Conservation (phyloP, 23 tunicate species). For the Oikopleura dioica region DNA sequence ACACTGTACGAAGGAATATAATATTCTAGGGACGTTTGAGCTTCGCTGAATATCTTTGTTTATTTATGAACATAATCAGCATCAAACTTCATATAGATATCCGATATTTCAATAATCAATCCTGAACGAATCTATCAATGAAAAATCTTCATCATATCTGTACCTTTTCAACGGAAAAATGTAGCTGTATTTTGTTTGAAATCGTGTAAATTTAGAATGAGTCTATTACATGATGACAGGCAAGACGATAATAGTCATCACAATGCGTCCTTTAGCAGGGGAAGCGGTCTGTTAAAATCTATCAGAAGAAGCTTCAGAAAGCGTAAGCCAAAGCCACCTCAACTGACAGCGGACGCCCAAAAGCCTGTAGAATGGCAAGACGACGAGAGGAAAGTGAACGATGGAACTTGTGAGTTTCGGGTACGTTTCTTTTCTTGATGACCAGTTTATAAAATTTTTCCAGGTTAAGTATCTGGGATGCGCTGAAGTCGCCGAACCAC, state of each 20-base stretch:
- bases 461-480: slow-evolving; percentile 52
- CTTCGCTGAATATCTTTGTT: no score
- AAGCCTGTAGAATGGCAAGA: slow-evolving; percentile 4
- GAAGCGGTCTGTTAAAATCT: neutral
- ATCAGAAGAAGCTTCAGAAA: neutral
- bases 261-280: neutral
- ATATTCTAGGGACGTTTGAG: no score
- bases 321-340: neutral
- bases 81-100: no score
- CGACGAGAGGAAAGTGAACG: neutral
- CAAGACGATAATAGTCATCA: neutral
- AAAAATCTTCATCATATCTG: no score
- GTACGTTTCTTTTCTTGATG: neutral
- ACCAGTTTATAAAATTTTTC: neutral
- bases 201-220: no score
- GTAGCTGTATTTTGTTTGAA: no score
- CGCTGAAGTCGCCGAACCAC: slow-evolving; percentile 73
- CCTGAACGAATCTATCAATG: no score
- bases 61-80: no score
- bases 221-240: slow-evolving; percentile 10
- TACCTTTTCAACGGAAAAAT: no score
- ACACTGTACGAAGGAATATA: no score
- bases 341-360: no score
- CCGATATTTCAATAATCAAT: no score
- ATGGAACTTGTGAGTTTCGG: slow-evolving; percentile 1